Base-by-base conservation (phyloP, 2,113 vertebrate species). In the Colius striatus region DNA sequence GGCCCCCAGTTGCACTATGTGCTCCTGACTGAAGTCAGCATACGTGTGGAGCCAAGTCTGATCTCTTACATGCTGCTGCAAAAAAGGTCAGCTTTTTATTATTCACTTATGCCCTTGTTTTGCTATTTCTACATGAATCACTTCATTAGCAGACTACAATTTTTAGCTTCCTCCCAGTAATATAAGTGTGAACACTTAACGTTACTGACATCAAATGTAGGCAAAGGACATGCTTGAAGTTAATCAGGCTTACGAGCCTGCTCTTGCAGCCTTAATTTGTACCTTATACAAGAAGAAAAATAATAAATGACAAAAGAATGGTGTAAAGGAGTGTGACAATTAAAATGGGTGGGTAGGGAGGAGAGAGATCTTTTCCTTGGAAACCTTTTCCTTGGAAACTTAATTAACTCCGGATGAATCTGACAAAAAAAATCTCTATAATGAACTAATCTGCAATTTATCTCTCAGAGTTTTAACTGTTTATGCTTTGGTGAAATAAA, bases 161-260 rank as follows among this genome's bases (percentile, higher is more conserved):
- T 95, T 83, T 63, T 71, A 80, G 48, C 47, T 80, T 94, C 63
- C 43, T 87, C 65, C 34, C 34, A 71, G 30, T 65, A 88, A 93
- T 41, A 17, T 13, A 85, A 90, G 53, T 58, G 50, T 17, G 86
- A 94, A 68, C 4, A 8, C 48, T 63, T 71, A 47, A 77, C 90
- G 93, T 95, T 76, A 79, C 63, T 92, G 84, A 76, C 62, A 84
- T 76, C 66, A 94, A 67, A 84, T 72, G n/a, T 51, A 79, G 79
- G 71, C 58, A 76, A 87, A 81, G 50, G 43, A 65, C 45, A 38
- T 41, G 16, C n/a, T 82, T 92, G 54, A 68, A 83, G n/a, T 9
- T 85, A 67, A 77, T 90, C 26, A 0, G 58, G 36, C 36, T 75
- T 75, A 55, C 0, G 0, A 93, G 61, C 38, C 29, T 87, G 58